Conservation (phyloP, 2,797 vertebrate species). For the Halcyon badia region DNA sequence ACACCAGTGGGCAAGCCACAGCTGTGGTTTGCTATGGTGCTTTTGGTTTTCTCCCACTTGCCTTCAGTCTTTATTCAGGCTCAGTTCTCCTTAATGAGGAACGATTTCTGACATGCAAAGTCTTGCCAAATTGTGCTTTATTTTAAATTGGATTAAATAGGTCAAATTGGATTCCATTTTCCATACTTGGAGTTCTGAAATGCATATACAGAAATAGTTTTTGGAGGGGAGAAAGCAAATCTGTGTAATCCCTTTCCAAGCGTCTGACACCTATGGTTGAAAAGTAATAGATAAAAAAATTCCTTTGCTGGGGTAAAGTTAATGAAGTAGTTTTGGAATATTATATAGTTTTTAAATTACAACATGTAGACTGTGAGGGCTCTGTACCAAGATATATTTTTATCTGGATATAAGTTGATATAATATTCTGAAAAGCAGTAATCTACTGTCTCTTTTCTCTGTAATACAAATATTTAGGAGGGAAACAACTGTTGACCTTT, state of each 20-base stretch:
- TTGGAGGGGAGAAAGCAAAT: neutral
- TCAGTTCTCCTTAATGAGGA: neutral
- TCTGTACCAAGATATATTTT: neutral
- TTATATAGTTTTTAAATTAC: neutral
- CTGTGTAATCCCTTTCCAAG: neutral
- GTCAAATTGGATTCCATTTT: neutral
- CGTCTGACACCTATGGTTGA: neutral
- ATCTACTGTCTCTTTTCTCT: neutral
- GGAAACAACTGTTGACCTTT: conserved; percentile 46
- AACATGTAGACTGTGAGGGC: neutral
- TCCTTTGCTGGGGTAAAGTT: neutral
- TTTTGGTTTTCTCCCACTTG: neutral
- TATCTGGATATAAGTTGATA: neutral
- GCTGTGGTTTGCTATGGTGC: accelerated
- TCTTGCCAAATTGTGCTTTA: neutral
- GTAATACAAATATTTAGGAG: conserved; percentile 34
- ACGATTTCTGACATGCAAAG: neutral
- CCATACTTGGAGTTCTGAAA: neutral
- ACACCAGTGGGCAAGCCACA: neutral
- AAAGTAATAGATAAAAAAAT: neutral
- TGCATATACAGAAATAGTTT: neutral
- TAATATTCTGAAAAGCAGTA: neutral
- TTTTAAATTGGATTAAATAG: neutral
- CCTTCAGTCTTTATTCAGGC: neutral
- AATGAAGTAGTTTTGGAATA: neutral